Evolutionary conservation across 2,797 vertebrate genomes (phyloP).

Genomic region (Chiloscyllium punctatum): DNA sequence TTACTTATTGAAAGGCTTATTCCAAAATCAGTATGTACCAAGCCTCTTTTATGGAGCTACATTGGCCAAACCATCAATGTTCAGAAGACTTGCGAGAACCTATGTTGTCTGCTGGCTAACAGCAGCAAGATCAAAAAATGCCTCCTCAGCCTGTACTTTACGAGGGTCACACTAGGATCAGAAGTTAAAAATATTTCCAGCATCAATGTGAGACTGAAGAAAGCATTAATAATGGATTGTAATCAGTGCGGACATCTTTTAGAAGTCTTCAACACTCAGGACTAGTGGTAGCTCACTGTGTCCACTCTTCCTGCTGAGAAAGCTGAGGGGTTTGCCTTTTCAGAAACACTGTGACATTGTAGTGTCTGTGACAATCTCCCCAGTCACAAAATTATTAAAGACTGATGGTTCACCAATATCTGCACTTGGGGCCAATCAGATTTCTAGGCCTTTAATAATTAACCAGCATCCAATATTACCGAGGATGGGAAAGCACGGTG

Average conservation of each 20-base stretch:
- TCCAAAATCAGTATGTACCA: neutral
- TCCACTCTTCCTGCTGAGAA: neutral
- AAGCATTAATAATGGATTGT: neutral
- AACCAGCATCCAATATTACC: neutral
- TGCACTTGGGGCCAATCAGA: neutral
- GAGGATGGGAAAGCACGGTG: neutral
- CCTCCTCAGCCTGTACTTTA: neutral
- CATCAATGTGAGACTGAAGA: neutral
- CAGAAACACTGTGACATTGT: neutral
- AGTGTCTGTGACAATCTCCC: neutral
- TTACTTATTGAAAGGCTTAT: neutral
- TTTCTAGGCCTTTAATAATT: neutral
- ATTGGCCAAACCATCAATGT: neutral
- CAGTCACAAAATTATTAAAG: neutral
- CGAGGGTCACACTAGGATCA: neutral
- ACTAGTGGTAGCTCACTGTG: neutral
- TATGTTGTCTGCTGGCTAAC: neutral
- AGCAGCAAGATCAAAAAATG: neutral
- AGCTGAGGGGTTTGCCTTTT: neutral
- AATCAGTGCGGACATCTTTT: neutral
- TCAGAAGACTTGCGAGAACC: neutral
- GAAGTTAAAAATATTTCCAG: neutral
- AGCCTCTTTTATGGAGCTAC: neutral
- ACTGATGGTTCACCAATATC: neutral
- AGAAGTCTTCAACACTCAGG: neutral